phyloP scores from a whole-genome alignment of 2,888 invertebrate species.

The Folsomia manolachei region DNA sequence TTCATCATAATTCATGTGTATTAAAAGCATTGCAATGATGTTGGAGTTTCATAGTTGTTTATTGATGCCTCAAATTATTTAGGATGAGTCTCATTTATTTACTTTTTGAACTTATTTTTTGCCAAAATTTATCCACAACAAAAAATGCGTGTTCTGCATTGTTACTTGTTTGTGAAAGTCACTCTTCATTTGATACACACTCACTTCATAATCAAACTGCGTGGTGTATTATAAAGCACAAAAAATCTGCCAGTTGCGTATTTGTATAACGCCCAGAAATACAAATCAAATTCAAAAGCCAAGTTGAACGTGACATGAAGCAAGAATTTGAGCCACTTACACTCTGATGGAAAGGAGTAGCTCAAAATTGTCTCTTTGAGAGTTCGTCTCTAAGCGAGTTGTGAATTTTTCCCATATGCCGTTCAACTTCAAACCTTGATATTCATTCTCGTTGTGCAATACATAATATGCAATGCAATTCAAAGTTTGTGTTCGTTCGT shows the following conservation, averaged over 20 bases:
- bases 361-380: conserved; percentile 3
- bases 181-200: neutral
- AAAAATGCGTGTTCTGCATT: neutral
- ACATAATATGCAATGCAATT: too few species aligned
- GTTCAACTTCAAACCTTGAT: neutral
- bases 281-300: neutral
- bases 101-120: neutral
- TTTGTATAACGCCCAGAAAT: neutral
- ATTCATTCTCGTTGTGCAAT: neutral
- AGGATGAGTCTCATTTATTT: neutral
- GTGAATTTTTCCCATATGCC: neutral
- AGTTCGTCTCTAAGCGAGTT: neutral
- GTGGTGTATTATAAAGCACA: neutral
- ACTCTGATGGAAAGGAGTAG: conserved; percentile 4
- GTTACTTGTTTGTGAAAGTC: neutral
- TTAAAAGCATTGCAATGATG: too few species aligned
- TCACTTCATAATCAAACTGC: neutral
- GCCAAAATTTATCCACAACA: neutral
- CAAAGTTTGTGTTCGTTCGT: neutral
- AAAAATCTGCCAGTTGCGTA: neutral
- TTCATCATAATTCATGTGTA: too few species aligned
- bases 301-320: neutral
- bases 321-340: conserved; percentile 10
- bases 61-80: neutral
- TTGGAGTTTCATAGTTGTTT: too few species aligned